Conservation (phyloP, 2,113 vertebrate species). For the Amphiprion ocellaris region DNA sequence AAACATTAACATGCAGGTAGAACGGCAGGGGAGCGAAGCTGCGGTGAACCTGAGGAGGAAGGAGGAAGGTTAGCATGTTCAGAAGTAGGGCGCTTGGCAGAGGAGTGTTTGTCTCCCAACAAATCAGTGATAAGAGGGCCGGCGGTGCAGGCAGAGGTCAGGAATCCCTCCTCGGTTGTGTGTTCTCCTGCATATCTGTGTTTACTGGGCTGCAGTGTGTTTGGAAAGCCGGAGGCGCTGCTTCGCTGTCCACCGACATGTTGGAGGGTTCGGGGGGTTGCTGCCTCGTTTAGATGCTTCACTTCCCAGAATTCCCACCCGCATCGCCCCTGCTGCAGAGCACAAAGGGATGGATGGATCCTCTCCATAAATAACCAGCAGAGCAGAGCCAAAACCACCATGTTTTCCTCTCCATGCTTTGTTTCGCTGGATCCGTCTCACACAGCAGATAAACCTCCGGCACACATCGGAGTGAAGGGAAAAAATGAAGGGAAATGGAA, state of each 20-base stretch:
- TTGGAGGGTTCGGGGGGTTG: constrained; percentile 17
- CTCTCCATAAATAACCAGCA: constrained; percentile 82
- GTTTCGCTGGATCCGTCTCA: constrained; percentile 66
- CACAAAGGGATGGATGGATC: constrained; percentile 79
- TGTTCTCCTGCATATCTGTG: constrained; percentile 34
- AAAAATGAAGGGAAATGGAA: constrained; percentile 29
- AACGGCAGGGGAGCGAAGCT: constrained; percentile 9
- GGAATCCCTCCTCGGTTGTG: constrained; percentile 43
- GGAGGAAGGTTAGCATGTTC: constrained; percentile 27
- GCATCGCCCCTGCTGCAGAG: constrained; percentile 68
- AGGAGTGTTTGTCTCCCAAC: constrained; percentile 34
- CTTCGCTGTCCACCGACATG: constrained; percentile 23
- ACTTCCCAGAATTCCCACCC: constrained; percentile 78
- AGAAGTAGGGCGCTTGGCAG: constrained; percentile 70
- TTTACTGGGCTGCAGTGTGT: background rate
- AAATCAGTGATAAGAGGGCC: constrained; percentile 37
- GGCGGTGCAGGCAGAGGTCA: constrained; percentile 51
- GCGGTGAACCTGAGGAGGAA: constrained; percentile 26
- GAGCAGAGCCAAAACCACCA: constrained; percentile 75
- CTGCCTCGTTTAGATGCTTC: constrained; percentile 60
- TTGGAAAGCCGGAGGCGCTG: constrained; percentile 57
- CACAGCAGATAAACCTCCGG: constrained; percentile 39
- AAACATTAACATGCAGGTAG: constrained; percentile 44
- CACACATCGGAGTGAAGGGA: constrained; percentile 31
- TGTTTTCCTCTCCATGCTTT: constrained; percentile 74